Percentiles rank a stretch among this genome's conserved stretches.
Evolutionary conservation across 35 echinoderm and acorn worm species (phyloP).

Genomic region (Lytechinus pictus): DNA sequence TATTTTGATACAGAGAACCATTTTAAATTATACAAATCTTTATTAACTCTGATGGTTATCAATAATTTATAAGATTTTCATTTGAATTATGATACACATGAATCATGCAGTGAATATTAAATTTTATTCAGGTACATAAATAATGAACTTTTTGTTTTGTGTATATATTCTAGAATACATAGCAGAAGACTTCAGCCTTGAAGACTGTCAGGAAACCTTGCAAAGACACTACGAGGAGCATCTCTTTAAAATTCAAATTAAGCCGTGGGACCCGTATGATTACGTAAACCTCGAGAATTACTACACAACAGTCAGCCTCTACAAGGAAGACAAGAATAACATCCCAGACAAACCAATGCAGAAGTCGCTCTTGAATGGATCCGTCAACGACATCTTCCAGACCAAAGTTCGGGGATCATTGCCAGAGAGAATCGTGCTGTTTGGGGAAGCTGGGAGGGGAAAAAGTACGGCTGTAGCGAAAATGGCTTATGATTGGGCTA

Average conservation of each 20-base stretch:
- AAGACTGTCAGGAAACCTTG: background rate
- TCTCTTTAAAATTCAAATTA: background rate
- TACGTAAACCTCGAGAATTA: background rate
- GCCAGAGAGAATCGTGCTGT: constrained; percentile 12
- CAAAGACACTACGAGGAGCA: background rate
- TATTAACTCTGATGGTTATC: too few species aligned
- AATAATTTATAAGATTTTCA: too few species aligned
- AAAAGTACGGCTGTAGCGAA: constrained; percentile 17
- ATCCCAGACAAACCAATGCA: background rate
- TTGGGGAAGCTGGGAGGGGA: background rate
- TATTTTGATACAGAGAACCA: too few species aligned
- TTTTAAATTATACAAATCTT: too few species aligned
- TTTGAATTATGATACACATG: too few species aligned
- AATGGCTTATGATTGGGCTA: constrained; percentile 41
- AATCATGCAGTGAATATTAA: too few species aligned
- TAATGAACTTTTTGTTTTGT: background rate
- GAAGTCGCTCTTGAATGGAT: background rate
- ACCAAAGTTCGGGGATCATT: background rate
- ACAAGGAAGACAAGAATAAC: constrained; percentile 20
- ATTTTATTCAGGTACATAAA: too few species aligned
- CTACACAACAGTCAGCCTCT: background rate
- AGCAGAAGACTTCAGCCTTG: background rate
- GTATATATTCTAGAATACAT: background rate
- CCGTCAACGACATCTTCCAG: background rate
- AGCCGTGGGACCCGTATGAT: background rate